Evolutionary conservation across 2,888 invertebrate genomes (phyloP), one percentile per base, ranked within the genome.

Genomic region (Harpalus rufipes): DNA sequence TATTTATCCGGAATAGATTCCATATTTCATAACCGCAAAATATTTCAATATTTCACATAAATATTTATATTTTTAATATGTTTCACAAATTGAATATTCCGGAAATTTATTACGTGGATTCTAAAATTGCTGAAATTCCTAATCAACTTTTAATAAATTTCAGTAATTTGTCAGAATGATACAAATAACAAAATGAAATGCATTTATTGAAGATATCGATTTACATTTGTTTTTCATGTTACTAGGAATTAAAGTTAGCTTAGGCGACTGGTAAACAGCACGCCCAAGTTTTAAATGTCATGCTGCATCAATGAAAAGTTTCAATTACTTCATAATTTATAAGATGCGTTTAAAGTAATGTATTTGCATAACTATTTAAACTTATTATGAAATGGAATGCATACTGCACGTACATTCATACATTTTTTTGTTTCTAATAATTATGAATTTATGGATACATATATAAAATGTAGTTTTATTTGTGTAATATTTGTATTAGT

Each of bases 261-360:
- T 51, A 51, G 44, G 44, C 44, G 21, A 51, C 44, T 8, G 10
- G 44, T 51, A 51, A 51, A 51, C 12, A 51, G 8, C 44, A 51
- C 44, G 44, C 32, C 32, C 32, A 32, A 12, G 44, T 51, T 51
- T 44, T 51, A 51, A 51, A 51, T 51, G 44, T 51, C 44, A 51
- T 51, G 6, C 4, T 51, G 12, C 7, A 51, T 51, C 44, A 51
- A 51, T 51, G 12, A 25, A 68, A 39, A 68, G 68, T 68, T 59
- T 68, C 32, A 39, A 68, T 39, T 68, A 25, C 39, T 32, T 65
- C 14, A 65, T 65, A 68, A n/a, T 68, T 14, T 39, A 68, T 68
- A 68, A 68, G 39, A 68, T 68, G 68, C 68, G 6, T 68, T 68
- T n/a, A 7, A 7, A n/a, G 3, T 68, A 41, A 68, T 65, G 65